Evolutionary conservation across 2,797 vertebrate genomes (phyloP).

Genomic region (Protonibea diacanthus): DNA sequence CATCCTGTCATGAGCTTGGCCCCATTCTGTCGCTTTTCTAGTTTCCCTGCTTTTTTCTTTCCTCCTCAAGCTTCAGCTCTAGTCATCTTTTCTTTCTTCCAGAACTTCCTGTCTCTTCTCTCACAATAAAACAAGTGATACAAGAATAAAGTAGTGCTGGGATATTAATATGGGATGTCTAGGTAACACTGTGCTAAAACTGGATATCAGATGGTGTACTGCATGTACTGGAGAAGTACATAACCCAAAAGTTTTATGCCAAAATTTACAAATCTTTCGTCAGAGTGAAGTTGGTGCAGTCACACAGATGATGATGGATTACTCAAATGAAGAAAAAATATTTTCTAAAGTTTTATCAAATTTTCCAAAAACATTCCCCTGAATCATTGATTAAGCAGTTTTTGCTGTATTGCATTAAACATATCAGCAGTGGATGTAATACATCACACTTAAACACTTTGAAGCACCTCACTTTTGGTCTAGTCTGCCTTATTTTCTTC

Average conservation of each 20-base stretch:
- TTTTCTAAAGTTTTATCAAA: background rate
- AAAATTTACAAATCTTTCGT: constrained; percentile 1
- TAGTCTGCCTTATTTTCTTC: background rate
- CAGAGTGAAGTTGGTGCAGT: background rate
- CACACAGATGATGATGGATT: background rate
- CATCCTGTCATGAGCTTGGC: constrained; percentile 67
- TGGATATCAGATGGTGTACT: background rate
- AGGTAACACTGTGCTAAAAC: constrained; percentile 1
- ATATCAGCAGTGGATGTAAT: background rate
- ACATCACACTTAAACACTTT: background rate
- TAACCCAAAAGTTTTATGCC: background rate
- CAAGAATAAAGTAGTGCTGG: background rate
- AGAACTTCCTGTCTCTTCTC: constrained; percentile 25
- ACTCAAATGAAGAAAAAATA: background rate
- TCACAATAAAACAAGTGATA: constrained; percentile 19
- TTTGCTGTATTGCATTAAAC: background rate
- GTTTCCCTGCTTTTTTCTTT: constrained; percentile 46
- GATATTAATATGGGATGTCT: constrained; percentile 12
- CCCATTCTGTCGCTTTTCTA: constrained; percentile 76
- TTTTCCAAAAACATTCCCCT: background rate
- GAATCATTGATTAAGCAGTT: background rate
- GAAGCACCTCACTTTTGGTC: constrained; percentile 33
- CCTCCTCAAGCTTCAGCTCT: constrained; percentile 35
- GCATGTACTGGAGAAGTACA: background rate
- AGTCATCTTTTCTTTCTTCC: constrained; percentile 35